Evolutionary conservation across 2,797 vertebrate genomes (phyloP).

Genomic region (Mormyrops attenuatus): DNA sequence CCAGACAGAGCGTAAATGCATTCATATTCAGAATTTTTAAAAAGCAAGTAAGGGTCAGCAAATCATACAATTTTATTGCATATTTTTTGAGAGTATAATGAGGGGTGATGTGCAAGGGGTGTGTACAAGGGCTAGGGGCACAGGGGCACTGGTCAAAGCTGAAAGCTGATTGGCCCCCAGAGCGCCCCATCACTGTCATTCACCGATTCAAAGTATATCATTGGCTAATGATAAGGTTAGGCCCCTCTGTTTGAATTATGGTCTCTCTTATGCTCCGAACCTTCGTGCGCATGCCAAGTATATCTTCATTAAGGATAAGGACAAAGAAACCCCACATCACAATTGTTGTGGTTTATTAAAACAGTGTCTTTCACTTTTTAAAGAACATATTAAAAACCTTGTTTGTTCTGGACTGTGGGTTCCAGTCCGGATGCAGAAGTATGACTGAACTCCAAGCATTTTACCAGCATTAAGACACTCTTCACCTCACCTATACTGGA

Average conservation of each 20-base stretch:
- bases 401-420: background rate
- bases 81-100: no score
- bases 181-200: no score
- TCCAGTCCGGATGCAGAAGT: background rate
- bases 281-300: background rate
- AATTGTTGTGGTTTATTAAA: background rate
- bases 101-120: no score
- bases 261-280: background rate
- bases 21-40: background rate
- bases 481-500: background rate
- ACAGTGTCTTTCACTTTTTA: background rate
- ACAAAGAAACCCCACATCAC: background rate
- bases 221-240: no score
- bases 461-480: background rate
- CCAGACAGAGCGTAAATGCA: background rate
- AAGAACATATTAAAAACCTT: background rate
- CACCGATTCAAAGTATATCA: no score
- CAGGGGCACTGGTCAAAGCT: no score
- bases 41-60: no score
- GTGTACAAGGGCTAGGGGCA: no score
- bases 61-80: no score
- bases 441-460: background rate
- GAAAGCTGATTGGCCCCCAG: no score
- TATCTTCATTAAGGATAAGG: background rate
- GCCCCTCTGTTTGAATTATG: background rate